Evolutionary conservation across 2,888 invertebrate genomes (phyloP).

Genomic region (Caenorhabditis sinica): DNA sequence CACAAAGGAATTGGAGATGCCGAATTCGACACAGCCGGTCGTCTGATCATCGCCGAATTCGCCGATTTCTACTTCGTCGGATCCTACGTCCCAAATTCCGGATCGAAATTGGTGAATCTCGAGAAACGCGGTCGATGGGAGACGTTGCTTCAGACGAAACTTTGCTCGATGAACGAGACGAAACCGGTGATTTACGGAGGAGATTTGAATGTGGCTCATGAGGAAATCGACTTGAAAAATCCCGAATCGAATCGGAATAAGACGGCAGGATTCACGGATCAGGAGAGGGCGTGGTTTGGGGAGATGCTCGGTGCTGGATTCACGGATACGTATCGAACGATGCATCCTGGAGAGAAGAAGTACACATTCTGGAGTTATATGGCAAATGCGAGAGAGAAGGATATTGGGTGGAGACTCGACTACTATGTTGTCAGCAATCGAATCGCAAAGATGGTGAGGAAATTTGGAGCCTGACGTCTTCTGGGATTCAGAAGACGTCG

Average conservation of each 20-base stretch:
- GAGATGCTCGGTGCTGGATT: conserved; percentile 89
- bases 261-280: conserved; percentile 95
- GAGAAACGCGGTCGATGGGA: conserved; percentile 93
- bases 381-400: conserved; percentile 91
- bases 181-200: conserved; percentile 97
- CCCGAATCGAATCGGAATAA: conserved; percentile 92
- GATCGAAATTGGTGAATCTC: conserved; percentile 91
- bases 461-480: background rate
- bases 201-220: conserved; percentile 97
- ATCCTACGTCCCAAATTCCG: conserved; percentile 94
- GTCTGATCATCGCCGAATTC: conserved; percentile 94
- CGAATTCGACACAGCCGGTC: conserved; percentile 88
- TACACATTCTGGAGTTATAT: conserved; percentile 98
- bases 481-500: background rate
- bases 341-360: conserved; percentile 90
- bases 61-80: conserved; percentile 93
- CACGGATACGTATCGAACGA: conserved; percentile 86
- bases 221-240: conserved; percentile 94
- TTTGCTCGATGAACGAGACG: conserved; percentile 89
- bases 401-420: conserved; percentile 98
- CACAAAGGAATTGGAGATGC: conserved; percentile 75
- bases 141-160: conserved; percentile 89
- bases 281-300: conserved; percentile 94
- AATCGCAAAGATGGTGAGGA: conserved; percentile 87
- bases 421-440: conserved; percentile 94